These are phyloP conservation scores for Ctenoplectra terminalis DNA, from an alignment of 1,140 invertebrate genomes.

Conservation along the genomic window DNA sequence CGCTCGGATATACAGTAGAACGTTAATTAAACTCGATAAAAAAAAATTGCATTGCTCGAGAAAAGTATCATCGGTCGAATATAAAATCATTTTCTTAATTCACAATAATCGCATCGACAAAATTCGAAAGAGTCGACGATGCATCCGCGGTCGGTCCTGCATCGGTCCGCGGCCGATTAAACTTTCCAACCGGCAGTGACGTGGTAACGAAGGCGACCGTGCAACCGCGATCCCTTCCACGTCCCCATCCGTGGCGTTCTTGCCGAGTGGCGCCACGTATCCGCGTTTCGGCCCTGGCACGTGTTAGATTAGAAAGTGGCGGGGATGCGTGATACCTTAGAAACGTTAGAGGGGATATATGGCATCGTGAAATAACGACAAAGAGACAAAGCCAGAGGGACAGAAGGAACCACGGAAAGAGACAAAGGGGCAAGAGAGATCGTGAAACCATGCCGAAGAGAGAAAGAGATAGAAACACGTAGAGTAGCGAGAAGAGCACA, in stretches of 20 bases:
- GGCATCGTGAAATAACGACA: conserved; percentile 26
- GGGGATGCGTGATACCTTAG: conserved; percentile 65
- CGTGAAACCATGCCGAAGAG: background rate
- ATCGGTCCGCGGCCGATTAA: conserved; percentile 14
- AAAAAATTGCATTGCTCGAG: too few relatives aligned
- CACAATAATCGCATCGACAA: too few relatives aligned
- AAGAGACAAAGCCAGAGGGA: conserved; percentile 14
- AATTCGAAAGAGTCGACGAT: background rate
- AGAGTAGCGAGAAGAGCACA: background rate
- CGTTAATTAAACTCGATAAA: too few relatives aligned
- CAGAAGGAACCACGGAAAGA: conserved; percentile 5
- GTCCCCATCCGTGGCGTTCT: background rate
- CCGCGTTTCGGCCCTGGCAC: conserved; percentile 65
- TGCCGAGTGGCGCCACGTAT: conserved; percentile 55
- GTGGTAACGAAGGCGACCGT: conserved; percentile 37
- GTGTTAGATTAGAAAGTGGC: conserved; percentile 64
- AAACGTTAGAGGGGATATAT: conserved; percentile 51
- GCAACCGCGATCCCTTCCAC: conserved; percentile 26
- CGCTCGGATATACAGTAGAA: too few relatives aligned
- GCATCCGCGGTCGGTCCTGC: conserved; percentile 36
- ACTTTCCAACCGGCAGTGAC: conserved; percentile 41
- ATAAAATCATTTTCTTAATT: background rate
- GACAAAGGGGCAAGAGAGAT: background rate
- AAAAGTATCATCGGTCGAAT: too few relatives aligned
- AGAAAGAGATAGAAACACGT: background rate